Evolutionary conservation across 1,140 invertebrate species (phyloP).

Genomic region (Brachionus rotundiformis): DNA sequence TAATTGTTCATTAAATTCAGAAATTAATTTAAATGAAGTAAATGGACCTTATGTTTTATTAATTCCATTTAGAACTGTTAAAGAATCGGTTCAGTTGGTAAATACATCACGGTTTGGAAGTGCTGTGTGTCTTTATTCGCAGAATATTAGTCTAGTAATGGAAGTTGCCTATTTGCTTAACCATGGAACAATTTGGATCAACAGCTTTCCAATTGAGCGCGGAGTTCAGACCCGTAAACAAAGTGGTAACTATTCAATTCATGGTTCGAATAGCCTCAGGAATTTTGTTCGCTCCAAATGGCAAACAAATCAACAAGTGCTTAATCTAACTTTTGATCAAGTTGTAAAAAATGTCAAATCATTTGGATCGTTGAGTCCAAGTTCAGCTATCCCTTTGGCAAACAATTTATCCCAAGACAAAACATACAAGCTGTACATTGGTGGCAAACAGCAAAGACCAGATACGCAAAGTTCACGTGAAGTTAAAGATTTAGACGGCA

Average conservation of each 20-base stretch:
- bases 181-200: constrained; percentile 69
- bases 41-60: constrained; percentile 65
- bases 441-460: constrained; percentile 66
- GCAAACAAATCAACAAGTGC: not conserved
- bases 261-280: constrained; percentile 58
- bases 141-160: constrained; percentile 67
- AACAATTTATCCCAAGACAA: constrained; percentile 56
- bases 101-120: constrained; percentile 68
- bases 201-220: constrained; percentile 66
- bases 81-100: constrained; percentile 68
- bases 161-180: constrained; percentile 67
- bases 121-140: constrained; percentile 68
- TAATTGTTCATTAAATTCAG: constrained; percentile 47
- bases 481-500: constrained; percentile 57
- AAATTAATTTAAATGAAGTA: constrained; percentile 37
- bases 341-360: not conserved
- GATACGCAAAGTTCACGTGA: constrained; percentile 64
- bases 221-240: constrained; percentile 66
- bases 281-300: not conserved
- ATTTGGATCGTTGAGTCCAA: not conserved
- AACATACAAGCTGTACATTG: constrained; percentile 67
- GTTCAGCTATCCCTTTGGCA: not conserved
- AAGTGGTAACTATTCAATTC: constrained; percentile 65
- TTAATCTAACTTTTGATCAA: not conserved
- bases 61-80: constrained; percentile 68